These are phyloP conservation scores for Mya arenaria DNA, from an alignment of 1,140 invertebrate genomes.

Conservation along the genomic window DNA sequence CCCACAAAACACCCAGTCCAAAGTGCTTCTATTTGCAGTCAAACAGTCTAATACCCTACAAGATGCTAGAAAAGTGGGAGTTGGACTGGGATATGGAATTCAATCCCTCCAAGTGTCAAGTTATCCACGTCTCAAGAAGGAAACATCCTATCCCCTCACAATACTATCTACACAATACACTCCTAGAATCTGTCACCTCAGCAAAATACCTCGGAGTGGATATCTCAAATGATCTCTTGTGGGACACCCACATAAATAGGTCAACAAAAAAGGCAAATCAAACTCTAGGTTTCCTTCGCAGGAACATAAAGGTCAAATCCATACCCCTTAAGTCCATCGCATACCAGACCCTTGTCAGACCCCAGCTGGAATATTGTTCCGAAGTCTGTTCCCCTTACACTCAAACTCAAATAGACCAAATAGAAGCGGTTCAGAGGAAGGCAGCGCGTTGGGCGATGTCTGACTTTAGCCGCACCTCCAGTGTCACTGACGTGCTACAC, in stretches of 20 bases:
- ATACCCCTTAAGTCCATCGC: conserved; percentile 16
- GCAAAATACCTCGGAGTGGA: conserved; percentile 43
- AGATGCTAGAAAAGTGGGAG: conserved; percentile 12
- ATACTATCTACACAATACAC: neutral
- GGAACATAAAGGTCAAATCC: conserved; percentile 15
- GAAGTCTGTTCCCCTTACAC: neutral
- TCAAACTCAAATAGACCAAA: neutral
- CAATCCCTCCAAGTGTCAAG: conserved; percentile 33
- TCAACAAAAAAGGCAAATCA: conserved; percentile 4
- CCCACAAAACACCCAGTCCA: neutral
- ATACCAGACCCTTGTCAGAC: conserved; percentile 13
- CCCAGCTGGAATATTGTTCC: neutral
- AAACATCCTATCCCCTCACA: conserved; percentile 1
- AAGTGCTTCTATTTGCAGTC: conserved; percentile 41
- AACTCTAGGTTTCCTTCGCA: conserved; percentile 14
- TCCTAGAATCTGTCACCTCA: neutral
- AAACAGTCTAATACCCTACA: neutral
- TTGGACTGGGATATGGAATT: conserved; percentile 48
- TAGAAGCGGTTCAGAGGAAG: neutral
- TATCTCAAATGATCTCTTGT: conserved; percentile 5
- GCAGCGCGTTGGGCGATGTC: neutral
- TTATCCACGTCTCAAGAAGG: conserved; percentile 25
- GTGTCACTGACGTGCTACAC: neutral
- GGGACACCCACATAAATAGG: conserved; percentile 36
- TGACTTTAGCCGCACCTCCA: neutral